Evolutionary conservation across 2,888 invertebrate genomes (phyloP).

Genomic region (Portevinia maculata): DNA sequence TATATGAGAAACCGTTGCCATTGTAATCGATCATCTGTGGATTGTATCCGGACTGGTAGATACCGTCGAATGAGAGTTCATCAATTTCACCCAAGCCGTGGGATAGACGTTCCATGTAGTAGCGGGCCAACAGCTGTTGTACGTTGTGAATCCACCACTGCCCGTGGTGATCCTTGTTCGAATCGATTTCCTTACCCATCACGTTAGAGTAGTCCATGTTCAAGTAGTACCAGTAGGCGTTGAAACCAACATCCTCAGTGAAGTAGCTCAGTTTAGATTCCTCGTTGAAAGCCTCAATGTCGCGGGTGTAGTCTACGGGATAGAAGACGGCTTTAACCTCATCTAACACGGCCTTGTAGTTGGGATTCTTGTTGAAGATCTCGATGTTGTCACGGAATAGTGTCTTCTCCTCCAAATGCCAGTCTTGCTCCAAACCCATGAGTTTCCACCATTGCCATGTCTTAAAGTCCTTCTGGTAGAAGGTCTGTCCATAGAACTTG

Average conservation of each 20-base stretch:
- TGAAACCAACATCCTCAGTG: constrained; percentile 88
- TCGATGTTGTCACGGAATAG: constrained; percentile 78
- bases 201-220: constrained; percentile 87
- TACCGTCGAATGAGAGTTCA: constrained; percentile 84
- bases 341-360: constrained; percentile 77
- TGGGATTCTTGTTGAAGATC: constrained; percentile 76
- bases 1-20: constrained; percentile 87
- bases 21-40: constrained; percentile 86
- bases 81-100: constrained; percentile 88
- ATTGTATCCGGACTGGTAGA: constrained; percentile 85
- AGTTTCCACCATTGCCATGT: constrained; percentile 80
- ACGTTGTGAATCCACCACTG: constrained; percentile 87
- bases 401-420: constrained; percentile 76
- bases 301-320: constrained; percentile 86
- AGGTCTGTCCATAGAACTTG: constrained; percentile 40
- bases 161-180: constrained; percentile 85
- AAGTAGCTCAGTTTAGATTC: constrained; percentile 87
- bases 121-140: constrained; percentile 88
- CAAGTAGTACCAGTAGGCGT: constrained; percentile 86
- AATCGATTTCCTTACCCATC: constrained; percentile 84
- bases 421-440: constrained; percentile 79
- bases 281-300: constrained; percentile 82
- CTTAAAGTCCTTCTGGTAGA: constrained; percentile 77
- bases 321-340: constrained; percentile 78
- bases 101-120: constrained; percentile 89